Percentiles rank a stretch among this genome's conserved stretches.
Evolutionary conservation across 1,140 invertebrate genomes (phyloP).

Genomic region (Drosophila lini): DNA sequence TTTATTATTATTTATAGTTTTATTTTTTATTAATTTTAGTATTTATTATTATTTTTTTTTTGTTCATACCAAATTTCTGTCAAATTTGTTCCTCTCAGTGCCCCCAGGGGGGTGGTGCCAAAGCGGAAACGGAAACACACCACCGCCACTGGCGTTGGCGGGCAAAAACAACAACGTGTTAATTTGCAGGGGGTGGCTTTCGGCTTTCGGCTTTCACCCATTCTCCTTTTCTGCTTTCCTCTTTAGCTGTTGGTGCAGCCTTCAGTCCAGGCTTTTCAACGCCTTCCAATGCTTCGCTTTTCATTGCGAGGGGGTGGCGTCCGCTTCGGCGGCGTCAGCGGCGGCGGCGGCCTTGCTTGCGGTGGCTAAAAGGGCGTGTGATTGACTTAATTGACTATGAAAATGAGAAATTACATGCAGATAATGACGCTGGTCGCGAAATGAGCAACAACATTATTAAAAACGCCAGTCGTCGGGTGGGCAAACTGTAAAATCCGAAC

Average conservation of each 20-base stretch:
- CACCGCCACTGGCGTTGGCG: slow-evolving; percentile 30
- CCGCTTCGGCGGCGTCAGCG: no score
- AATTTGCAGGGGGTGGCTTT: slow-evolving; percentile 71
- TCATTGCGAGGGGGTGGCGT: background rate
- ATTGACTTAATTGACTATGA: slow-evolving; percentile 85
- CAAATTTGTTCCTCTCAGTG: background rate
- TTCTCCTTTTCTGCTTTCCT: background rate
- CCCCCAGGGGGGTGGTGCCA: slow-evolving; percentile 4
- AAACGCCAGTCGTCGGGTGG: slow-evolving; percentile 11
- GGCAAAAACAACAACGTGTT: slow-evolving; percentile 65
- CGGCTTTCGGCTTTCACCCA: slow-evolving; percentile 5
- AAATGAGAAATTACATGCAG: slow-evolving; percentile 84
- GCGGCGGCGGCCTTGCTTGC: slow-evolving; percentile 35
- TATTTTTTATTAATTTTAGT: no score
- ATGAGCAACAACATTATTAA: slow-evolving; percentile 72
- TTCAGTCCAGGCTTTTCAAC: slow-evolving; percentile 16
- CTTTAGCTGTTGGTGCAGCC: background rate
- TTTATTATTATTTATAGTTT: no score
- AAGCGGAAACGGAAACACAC: slow-evolving; percentile 69
- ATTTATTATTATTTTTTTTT: background rate
- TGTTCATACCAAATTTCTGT: no score
- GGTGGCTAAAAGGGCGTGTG: slow-evolving; percentile 84
- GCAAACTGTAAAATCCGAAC: slow-evolving; percentile 44
- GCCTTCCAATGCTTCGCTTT: slow-evolving; percentile 12
- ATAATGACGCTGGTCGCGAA: slow-evolving; percentile 78